Conservation (phyloP, 1,140 invertebrate genomes). For the Hesperophylax magnus region DNA sequence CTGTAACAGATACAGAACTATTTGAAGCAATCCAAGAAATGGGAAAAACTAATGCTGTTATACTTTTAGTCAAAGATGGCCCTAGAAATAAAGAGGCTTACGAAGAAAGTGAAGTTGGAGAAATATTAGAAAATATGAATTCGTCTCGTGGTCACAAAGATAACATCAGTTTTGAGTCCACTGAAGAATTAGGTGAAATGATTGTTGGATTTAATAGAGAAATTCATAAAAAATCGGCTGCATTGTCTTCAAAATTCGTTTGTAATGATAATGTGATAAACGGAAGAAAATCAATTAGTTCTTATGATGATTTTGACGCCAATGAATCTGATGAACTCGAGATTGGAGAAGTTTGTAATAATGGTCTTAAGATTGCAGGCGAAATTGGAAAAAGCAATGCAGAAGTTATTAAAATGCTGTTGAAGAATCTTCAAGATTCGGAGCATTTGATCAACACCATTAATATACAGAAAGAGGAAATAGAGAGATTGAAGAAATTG, state of each 20-base stretch:
- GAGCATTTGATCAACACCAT: too few relatives aligned
- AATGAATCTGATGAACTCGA: neutral
- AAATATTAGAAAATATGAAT: too few relatives aligned
- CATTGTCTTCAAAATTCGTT: too few relatives aligned
- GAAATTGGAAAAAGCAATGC: neutral
- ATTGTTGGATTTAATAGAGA: too few relatives aligned
- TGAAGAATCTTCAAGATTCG: too few relatives aligned
- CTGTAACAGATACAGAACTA: neutral
- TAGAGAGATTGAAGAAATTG: neutral
- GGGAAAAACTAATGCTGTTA: slow-evolving; percentile 16
- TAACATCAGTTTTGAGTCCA: too few relatives aligned
- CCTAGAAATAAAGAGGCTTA: neutral
- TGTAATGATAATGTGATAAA: too few relatives aligned
- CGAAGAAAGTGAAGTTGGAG: neutral
- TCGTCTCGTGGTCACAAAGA: too few relatives aligned
- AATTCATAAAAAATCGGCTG: too few relatives aligned
- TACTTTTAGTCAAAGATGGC: neutral
- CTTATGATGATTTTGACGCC: too few relatives aligned
- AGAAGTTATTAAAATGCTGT: neutral
- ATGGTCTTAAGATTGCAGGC: neutral
- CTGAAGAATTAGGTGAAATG: too few relatives aligned
- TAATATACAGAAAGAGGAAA: neutral
- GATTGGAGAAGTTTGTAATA: neutral
- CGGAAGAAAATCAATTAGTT: too few relatives aligned
- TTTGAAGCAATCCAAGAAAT: slow-evolving; percentile 12